Percentiles rank a stretch among this genome's conserved stretches.
These are phyloP conservation scores for Luperina nickerlii DNA, from an alignment of 2,888 invertebrate species.

Conservation along the genomic window DNA sequence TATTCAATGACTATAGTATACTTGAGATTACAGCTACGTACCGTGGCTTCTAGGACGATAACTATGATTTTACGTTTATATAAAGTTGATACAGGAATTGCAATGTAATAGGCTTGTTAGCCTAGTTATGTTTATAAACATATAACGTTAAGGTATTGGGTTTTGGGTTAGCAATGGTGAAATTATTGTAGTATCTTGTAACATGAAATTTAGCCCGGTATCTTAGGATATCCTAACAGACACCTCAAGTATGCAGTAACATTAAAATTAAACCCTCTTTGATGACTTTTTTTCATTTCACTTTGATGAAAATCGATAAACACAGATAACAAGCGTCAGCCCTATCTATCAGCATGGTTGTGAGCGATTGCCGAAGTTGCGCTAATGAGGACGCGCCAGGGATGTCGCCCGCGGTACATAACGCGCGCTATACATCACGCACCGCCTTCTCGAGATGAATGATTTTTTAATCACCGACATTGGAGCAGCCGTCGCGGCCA, in stretches of 20 bases:
- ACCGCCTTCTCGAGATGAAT: conserved; percentile 42
- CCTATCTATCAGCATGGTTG: conserved; percentile 27
- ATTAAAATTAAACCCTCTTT: background rate
- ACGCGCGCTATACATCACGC: conserved; percentile 30
- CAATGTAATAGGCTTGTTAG: conserved; percentile 1
- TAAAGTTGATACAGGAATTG: conserved; percentile 6
- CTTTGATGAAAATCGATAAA: conserved; percentile 14
- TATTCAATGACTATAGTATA: conserved; percentile 26
- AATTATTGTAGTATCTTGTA: background rate
- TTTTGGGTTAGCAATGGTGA: no score
- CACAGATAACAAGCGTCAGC: conserved; percentile 12
- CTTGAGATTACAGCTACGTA: conserved; percentile 25
- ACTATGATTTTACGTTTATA: conserved; percentile 4
- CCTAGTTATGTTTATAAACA: background rate
- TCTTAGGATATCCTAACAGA: background rate
- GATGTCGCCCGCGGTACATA: conserved; percentile 56
- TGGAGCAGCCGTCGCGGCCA: conserved; percentile 20
- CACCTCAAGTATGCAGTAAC: background rate
- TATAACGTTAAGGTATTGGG: background rate
- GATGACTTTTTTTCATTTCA: background rate
- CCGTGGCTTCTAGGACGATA: background rate
- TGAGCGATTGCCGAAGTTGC: conserved; percentile 68
- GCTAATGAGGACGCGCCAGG: conserved; percentile 67
- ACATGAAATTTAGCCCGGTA: background rate
- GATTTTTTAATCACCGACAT: conserved; percentile 59